Evolutionary conservation across 2,888 invertebrate species (phyloP), one percentile per base, ranked within the genome.

Genomic region (Magallana nippona): DNA sequence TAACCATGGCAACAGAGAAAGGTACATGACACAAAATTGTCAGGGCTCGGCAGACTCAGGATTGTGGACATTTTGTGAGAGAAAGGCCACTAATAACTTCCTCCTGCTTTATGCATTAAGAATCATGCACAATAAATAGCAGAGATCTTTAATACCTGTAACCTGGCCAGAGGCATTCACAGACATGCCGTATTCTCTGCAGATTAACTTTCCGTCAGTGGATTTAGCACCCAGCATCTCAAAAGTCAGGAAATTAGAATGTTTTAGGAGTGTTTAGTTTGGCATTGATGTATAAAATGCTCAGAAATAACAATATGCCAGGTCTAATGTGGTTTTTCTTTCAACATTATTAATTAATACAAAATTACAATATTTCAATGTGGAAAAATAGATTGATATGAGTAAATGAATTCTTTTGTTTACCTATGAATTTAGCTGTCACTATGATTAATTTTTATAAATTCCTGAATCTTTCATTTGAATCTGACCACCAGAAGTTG

Each of bases 1-100:
- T 63, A 2, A 63, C 63, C 63, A 63, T 63, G 63, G 63, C 11
- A 63, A 63, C 63, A 27, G 11, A 63, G 63, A 22, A 19, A 63
- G 63, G 63, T 63, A 63, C 63, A 63, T 22, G 63, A 63, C 63
- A 63, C 63, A 63, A 63, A 63, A 63, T 63, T 27, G 22, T 27
- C 63, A 11, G 27, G 27, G 44, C 44, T 44, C 22, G 27, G 19
- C 63, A 27, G 63, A 22, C 63, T 63, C 27, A 3, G 63, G 44
- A 44, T 44, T 44, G 22, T 27, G 27, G 27, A 22, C 10, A 27
- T 22, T 10, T n/a, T 60, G n/a, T 22, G 27, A 63, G 27, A 63
- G 22, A 63, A 63, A 13, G 22, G 63, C 63, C 2, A 27, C 11
- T 63, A 63, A 63, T 63, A 22, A 22, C 63, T 63, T 63, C 63